Conservation (phyloP, 2,113 vertebrate species). For the Chaenogobius annularis region DNA sequence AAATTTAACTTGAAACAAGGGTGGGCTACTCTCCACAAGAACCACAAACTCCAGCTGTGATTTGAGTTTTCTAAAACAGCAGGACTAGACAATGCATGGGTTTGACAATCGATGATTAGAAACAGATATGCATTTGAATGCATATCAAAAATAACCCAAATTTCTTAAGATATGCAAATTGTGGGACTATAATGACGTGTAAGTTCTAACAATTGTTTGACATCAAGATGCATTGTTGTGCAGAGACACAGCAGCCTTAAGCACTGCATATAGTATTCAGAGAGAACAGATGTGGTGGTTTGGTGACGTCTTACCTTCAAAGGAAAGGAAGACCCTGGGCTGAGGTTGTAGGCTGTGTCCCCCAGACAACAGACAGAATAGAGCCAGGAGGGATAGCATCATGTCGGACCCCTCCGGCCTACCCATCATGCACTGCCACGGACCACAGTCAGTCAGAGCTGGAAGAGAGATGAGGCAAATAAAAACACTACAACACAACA, state of each 20-base stretch:
- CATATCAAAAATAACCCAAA: background rate
- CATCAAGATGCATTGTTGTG: conserved; percentile 11
- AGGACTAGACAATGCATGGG: conserved; percentile 19
- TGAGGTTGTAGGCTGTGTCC: conserved; percentile 59
- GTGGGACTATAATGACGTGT: conserved; percentile 1
- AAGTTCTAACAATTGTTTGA: conserved; percentile 37
- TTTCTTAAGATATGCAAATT: conserved; percentile 2
- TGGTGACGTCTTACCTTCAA: conserved; percentile 68
- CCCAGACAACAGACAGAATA: conserved; percentile 51
- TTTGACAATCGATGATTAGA: background rate
- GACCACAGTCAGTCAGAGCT: conserved; percentile 18
- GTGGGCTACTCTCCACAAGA: conserved; percentile 19
- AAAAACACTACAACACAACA: background rate
- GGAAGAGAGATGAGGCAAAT: conserved; percentile 38
- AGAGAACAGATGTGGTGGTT: conserved; percentile 11
- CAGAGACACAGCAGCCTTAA: conserved; percentile 7
- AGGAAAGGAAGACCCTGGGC: conserved; percentile 76
- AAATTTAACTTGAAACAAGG: conserved; percentile 63
- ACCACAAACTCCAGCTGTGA: conserved; percentile 38
- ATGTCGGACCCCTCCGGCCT: conserved; percentile 44
- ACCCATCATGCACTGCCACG: conserved; percentile 57
- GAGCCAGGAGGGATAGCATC: conserved; percentile 48
- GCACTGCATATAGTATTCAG: background rate
- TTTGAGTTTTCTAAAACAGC: conserved; percentile 19
- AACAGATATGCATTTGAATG: background rate